phyloP scores from a whole-genome alignment of 2,113 vertebrate genomes.

The Piprites chloris region DNA sequence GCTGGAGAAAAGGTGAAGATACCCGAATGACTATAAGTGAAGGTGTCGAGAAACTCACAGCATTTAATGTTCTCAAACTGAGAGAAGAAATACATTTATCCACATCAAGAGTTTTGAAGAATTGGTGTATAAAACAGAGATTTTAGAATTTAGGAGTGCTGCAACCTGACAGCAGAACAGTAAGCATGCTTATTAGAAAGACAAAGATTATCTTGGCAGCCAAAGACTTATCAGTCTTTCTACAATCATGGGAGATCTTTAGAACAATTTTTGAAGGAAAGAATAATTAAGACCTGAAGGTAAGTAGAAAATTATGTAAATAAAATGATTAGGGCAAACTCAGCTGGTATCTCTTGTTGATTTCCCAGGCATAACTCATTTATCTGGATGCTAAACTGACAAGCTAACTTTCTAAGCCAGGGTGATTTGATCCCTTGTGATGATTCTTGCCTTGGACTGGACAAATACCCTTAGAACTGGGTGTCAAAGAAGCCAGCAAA shows the following conservation, averaged over 20 bases:
- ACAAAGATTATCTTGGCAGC: neutral
- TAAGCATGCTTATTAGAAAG: neutral
- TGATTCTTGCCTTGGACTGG: neutral
- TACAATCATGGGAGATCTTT: neutral
- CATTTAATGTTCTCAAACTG: neutral
- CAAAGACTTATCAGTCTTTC: neutral
- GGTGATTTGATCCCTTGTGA: neutral
- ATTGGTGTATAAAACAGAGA: neutral
- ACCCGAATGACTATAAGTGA: neutral
- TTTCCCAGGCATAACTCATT: neutral
- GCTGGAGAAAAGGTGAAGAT: neutral
- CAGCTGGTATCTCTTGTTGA: neutral
- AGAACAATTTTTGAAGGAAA: neutral
- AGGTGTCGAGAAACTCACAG: neutral
- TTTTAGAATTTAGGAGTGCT: neutral
- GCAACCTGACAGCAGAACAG: neutral
- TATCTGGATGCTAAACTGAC: neutral
- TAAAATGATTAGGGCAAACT: neutral
- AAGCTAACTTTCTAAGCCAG: neutral
- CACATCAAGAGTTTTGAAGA: neutral
- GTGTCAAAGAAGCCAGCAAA: neutral
- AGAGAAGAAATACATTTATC: neutral
- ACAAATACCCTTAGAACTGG: neutral
- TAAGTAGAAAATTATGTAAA: neutral
- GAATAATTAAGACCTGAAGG: neutral